phyloP scores from a whole-genome alignment of 2,113 vertebrate species.

The Tenebrosternarchus preto region DNA sequence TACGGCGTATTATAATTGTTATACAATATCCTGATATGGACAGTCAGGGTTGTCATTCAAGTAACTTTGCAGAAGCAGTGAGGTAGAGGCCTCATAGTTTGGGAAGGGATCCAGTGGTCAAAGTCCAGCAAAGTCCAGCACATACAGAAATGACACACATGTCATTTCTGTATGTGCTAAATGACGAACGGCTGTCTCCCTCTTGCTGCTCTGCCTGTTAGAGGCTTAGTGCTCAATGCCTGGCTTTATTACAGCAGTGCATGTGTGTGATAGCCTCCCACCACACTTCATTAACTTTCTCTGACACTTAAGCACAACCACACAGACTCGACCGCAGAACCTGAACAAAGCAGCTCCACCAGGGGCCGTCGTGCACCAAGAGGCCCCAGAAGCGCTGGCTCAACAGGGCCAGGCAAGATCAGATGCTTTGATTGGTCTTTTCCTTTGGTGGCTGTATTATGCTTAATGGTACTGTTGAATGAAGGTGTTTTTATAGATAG shows the following conservation, averaged over 20 bases:
- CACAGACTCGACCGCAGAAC: slow-evolving; percentile 17
- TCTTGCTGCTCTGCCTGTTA: slow-evolving; percentile 18
- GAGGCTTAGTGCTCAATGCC: slow-evolving; percentile 27
- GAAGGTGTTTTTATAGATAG: not conserved
- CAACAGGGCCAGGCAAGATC: slow-evolving; percentile 40
- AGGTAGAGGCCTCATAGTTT: not conserved
- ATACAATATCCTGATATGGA: not conserved
- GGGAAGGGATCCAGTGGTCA: not conserved
- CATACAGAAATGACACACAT: too few relatives aligned
- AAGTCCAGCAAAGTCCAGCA: not conserved
- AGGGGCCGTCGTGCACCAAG: slow-evolving; percentile 16
- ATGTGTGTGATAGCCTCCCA: slow-evolving; percentile 38
- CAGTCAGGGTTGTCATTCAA: not conserved
- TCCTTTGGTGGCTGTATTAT: not conserved
- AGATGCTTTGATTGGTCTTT: not conserved
- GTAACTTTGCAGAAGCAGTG: not conserved
- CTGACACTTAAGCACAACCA: slow-evolving; percentile 45
- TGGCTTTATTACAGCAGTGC: slow-evolving; percentile 38
- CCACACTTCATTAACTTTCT: slow-evolving; percentile 48
- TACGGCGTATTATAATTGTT: not conserved
- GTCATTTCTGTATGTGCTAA: slow-evolving; percentile 29
- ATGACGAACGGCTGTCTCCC: slow-evolving; percentile 15
- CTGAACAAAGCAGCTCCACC: slow-evolving; percentile 34
- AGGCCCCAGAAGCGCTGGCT: slow-evolving; percentile 40
- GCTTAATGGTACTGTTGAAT: slow-evolving; percentile 5